phyloP scores from a whole-genome alignment of 2,888 invertebrate species.

The Trissolcus brochymenae region DNA sequence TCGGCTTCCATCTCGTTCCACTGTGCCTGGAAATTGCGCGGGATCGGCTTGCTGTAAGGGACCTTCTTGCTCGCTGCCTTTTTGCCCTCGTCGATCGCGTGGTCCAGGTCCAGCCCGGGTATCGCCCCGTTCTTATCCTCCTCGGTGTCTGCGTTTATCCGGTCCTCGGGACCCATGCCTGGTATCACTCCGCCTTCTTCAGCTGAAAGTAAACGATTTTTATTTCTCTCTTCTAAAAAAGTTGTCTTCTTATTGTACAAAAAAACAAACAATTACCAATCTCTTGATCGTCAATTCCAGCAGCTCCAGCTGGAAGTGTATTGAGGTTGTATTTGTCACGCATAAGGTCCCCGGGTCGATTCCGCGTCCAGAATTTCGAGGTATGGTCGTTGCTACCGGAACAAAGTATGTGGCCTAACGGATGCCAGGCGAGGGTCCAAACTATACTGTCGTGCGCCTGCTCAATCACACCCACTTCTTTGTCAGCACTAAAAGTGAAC shows the following conservation, averaged over 20 bases:
- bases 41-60: constrained; percentile 97
- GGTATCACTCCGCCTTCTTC: constrained; percentile 91
- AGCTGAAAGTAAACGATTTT: constrained; percentile 66
- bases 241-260: neutral
- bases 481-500: constrained; percentile 84
- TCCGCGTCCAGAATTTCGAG: constrained; percentile 99
- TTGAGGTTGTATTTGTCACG: constrained; percentile 98
- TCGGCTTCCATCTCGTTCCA: constrained; percentile 89
- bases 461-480: constrained; percentile 98
- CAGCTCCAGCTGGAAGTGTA: constrained; percentile 88
- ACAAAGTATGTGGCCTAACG: constrained; percentile 97
- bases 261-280: constrained; percentile 76
- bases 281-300: constrained; percentile 84
- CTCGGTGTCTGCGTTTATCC: constrained; percentile 81
- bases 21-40: constrained; percentile 96
- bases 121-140: constrained; percentile 79
- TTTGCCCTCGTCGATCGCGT: constrained; percentile 83
- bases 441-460: constrained; percentile 99
- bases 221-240: neutral
- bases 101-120: constrained; percentile 91
- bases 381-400: constrained; percentile 99
- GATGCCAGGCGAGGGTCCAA: constrained; percentile 99
- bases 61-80: constrained; percentile 85
- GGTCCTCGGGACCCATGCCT: constrained; percentile 99
- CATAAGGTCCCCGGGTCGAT: constrained; percentile 98